Conservation (phyloP, 30 jellyfish, hydroid and myxozoan genomes). For the Sanderia malayensis region DNA sequence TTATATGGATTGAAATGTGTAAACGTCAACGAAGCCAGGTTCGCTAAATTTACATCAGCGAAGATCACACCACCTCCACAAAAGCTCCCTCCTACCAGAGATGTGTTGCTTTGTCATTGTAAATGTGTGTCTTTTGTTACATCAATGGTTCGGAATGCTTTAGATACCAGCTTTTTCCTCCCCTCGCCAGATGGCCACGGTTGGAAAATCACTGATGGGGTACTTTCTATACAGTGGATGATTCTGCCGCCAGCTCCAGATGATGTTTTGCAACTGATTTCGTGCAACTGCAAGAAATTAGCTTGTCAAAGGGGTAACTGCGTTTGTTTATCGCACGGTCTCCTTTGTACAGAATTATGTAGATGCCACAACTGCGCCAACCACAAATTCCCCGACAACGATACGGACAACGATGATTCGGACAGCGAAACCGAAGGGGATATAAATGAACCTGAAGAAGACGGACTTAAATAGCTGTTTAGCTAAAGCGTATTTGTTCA, state of each 20-base stretch:
- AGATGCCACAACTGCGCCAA: neutral
- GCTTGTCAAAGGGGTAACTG: neutral
- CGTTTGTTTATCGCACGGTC: constrained; percentile 10
- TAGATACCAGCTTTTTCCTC: neutral
- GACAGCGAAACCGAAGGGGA: neutral
- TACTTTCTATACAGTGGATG: constrained; percentile 16
- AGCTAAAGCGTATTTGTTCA: neutral
- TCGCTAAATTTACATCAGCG: neutral
- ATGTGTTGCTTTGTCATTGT: constrained; percentile 17
- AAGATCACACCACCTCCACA: constrained; percentile 27
- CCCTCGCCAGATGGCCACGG: constrained; percentile 35
- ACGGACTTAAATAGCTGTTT: neutral
- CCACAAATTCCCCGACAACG: neutral
- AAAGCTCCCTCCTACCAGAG: constrained; percentile 43
- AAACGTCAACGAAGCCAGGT: constrained; percentile 34
- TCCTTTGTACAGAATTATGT: neutral
- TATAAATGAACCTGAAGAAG: neutral
- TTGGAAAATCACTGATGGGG: constrained; percentile 11
- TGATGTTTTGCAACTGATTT: constrained; percentile 5
- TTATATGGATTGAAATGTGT: constrained; percentile 17
- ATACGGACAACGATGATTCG: constrained; percentile 1
- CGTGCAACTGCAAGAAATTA: constrained; percentile 16
- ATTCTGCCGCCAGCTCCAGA: constrained; percentile 18
- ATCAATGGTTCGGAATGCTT: constrained; percentile 8
- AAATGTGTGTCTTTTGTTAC: constrained; percentile 23